phyloP scores from a whole-genome alignment of 2,888 invertebrate genomes.

The Tridacna gigas region DNA sequence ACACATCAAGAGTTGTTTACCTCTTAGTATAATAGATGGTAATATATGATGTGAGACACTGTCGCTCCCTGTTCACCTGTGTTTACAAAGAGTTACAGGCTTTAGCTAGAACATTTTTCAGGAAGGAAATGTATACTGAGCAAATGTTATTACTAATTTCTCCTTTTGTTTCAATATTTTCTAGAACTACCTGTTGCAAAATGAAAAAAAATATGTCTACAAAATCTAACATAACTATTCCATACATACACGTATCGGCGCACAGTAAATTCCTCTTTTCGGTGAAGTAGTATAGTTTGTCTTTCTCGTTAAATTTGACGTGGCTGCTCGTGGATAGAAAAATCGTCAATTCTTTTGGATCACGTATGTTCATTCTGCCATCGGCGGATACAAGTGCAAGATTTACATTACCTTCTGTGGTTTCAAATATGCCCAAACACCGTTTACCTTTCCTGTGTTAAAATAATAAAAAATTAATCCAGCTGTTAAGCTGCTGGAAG shows the following conservation, averaged over 20 bases:
- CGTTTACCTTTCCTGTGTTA: not conserved
- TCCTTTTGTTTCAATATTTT: no score
- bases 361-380: not conserved
- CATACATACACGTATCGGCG: constrained; percentile 2
- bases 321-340: constrained; percentile 13
- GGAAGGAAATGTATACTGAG: no score
- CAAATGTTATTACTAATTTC: no score
- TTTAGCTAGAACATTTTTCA: no score
- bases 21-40: no score
- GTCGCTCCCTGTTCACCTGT: no score
- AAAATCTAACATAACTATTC: no score
- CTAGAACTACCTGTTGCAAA: no score
- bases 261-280: constrained; percentile 8
- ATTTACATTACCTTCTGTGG: not conserved
- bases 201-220: no score
- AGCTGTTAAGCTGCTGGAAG: not conserved
- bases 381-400: not conserved
- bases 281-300: constrained; percentile 14
- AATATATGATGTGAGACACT: no score
- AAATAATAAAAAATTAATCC: not conserved
- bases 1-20: no score
- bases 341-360: not conserved
- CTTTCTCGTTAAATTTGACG: not conserved
- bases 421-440: constrained; percentile 10
- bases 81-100: no score